Percentiles rank a stretch among this genome's conserved stretches.
These are phyloP conservation scores for Drosophila putrida DNA, from an alignment of 2,888 invertebrate genomes.

Conservation along the genomic window DNA sequence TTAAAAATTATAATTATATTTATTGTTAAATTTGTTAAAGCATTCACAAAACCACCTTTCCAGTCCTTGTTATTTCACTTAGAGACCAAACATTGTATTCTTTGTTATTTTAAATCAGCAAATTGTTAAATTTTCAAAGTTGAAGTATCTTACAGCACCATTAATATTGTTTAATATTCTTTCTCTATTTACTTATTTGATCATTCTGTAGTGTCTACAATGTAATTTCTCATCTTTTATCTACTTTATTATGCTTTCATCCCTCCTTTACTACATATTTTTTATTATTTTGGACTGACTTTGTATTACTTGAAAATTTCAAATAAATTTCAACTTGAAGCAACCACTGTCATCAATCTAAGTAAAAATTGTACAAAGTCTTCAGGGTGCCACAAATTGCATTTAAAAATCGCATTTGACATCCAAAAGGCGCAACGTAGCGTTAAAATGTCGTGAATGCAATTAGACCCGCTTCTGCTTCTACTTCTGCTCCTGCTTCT, in stretches of 20 bases:
- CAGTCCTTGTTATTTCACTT: no score
- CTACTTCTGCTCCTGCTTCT: conserved; percentile 6
- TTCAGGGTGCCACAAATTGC: conserved; percentile 27
- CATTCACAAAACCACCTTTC: no score
- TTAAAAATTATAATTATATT: no score
- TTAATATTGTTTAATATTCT: no score
- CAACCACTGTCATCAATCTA: conserved; percentile 10
- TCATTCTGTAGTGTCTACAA: no score
- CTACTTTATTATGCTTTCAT: background rate
- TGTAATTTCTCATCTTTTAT: background rate
- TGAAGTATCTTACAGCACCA: no score
- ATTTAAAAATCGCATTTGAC: conserved; percentile 51
- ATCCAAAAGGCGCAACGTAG: conserved; percentile 59
- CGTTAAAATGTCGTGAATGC: conserved; percentile 62
- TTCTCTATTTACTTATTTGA: background rate
- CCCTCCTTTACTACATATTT: background rate
- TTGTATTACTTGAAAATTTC: background rate
- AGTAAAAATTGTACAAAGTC: conserved; percentile 1
- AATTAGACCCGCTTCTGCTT: conserved; percentile 48
- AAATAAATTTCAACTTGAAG: background rate
- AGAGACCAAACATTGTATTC: no score
- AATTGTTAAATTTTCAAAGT: no score
- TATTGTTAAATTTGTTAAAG: no score
- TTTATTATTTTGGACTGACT: background rate
- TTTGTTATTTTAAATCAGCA: no score